phyloP scores from a whole-genome alignment of 2,888 invertebrate genomes.

The Leptodirus hochenwartii region DNA sequence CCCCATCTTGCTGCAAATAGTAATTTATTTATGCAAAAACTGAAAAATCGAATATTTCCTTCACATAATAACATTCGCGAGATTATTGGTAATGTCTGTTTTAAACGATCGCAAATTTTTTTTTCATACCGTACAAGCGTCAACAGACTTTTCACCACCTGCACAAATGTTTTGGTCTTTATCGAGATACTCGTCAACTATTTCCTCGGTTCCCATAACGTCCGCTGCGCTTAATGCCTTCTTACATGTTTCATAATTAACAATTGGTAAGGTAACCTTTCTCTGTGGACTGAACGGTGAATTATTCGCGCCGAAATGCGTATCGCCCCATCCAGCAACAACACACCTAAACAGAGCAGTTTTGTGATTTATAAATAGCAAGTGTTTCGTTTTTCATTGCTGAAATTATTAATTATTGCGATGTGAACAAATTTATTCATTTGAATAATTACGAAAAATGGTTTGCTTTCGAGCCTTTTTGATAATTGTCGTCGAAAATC shows the following conservation, averaged over 20 bases:
- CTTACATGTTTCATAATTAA: conserved; percentile 6
- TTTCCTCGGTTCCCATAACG: conserved; percentile 5
- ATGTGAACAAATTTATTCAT: too few relatives aligned
- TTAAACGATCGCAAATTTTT: background rate
- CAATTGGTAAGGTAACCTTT: conserved; percentile 4
- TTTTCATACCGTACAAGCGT: conserved; percentile 11
- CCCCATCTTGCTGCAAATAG: conserved; percentile 42
- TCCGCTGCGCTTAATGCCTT: conserved; percentile 5
- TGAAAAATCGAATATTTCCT: too few relatives aligned
- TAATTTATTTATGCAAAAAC: too few relatives aligned
- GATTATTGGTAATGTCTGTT: background rate
- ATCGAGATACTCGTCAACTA: conserved; percentile 6
- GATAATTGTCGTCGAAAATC: too few relatives aligned
- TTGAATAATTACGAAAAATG: too few relatives aligned
- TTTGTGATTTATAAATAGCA: too few relatives aligned
- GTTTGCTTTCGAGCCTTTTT: too few relatives aligned
- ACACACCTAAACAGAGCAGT: conserved; percentile 29
- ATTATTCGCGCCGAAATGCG: conserved; percentile 16
- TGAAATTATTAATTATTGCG: too few relatives aligned
- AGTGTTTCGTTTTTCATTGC: conserved; percentile 16
- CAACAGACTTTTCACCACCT: conserved; percentile 8
- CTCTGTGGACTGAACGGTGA: conserved; percentile 30
- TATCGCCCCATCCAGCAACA: conserved; percentile 9
- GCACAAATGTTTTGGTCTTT: conserved; percentile 8
- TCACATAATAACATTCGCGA: too few relatives aligned